Conservation (phyloP, 2,888 invertebrate species). For the Drosophila nr. medialis region DNA sequence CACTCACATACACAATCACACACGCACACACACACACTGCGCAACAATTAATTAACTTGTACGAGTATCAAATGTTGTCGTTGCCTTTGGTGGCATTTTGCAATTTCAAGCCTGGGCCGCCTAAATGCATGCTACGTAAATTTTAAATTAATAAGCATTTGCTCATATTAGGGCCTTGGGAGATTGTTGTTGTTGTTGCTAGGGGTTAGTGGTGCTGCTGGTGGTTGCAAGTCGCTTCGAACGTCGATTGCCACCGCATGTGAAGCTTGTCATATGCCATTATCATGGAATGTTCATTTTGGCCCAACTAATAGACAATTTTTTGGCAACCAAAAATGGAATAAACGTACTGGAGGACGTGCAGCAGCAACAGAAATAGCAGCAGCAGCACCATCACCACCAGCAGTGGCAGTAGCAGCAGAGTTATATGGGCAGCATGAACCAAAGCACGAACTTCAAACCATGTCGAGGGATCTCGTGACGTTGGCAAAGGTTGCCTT, state of each 20-base stretch:
- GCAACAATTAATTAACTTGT: slow-evolving; percentile 82
- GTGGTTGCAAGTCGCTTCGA: slow-evolving; percentile 13
- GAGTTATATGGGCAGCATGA: background rate
- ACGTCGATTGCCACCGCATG: slow-evolving; percentile 69
- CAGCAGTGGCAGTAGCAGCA: background rate
- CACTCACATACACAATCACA: background rate
- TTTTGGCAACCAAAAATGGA: slow-evolving; percentile 76
- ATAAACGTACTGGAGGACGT: slow-evolving; percentile 56
- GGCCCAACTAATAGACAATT: slow-evolving; percentile 80
- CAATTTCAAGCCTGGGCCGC: slow-evolving; percentile 53
- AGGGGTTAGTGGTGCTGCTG: background rate
- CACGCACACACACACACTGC: slow-evolving; percentile 16
- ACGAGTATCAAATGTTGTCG: slow-evolving; percentile 69
- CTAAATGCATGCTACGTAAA: slow-evolving; percentile 74
- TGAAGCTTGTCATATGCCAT: slow-evolving; percentile 80
- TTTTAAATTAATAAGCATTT: slow-evolving; percentile 78
- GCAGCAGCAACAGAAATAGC: slow-evolving; percentile 7
- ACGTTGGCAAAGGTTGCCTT: slow-evolving; percentile 70
- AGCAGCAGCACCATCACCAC: slow-evolving; percentile 9
- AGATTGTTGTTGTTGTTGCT: background rate
- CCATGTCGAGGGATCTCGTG: slow-evolving; percentile 64
- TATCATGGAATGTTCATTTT: slow-evolving; percentile 75
- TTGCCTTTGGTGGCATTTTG: slow-evolving; percentile 57
- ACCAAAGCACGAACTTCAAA: slow-evolving; percentile 32
- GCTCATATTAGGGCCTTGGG: slow-evolving; percentile 47